These are phyloP conservation scores for Alosa alosa DNA, from an alignment of 2,113 vertebrate species.

Conservation along the genomic window DNA sequence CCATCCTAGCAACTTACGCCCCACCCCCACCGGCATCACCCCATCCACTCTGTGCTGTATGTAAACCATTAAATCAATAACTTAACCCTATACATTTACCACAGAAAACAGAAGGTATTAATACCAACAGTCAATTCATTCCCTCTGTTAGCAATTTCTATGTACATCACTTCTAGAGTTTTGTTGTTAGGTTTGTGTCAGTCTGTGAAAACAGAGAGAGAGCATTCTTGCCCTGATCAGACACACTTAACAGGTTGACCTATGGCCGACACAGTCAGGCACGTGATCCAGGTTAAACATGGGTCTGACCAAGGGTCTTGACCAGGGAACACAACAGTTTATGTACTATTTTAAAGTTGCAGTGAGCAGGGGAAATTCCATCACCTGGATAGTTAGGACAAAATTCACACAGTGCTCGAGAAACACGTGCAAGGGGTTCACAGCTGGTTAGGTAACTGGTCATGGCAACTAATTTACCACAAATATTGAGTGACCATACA, in stretches of 20 bases:
- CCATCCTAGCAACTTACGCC: background rate
- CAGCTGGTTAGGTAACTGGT: background rate
- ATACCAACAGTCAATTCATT: background rate
- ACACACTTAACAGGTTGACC: background rate
- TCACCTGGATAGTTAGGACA: too few species aligned
- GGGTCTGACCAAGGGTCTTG: background rate
- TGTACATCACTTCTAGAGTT: background rate
- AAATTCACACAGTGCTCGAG: background rate
- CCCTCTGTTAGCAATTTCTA: background rate
- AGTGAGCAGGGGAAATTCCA: too few species aligned
- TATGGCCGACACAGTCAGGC: background rate
- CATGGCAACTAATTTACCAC: background rate
- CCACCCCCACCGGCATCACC: background rate
- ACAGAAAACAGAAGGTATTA: background rate
- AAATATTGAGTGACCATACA: background rate
- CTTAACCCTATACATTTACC: background rate
- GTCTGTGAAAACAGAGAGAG: background rate
- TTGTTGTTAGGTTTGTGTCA: background rate
- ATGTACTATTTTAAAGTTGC: too few species aligned
- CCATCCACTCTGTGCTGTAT: background rate
- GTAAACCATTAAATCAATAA: background rate
- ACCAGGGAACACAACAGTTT: background rate
- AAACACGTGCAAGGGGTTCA: background rate
- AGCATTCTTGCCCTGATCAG: background rate
- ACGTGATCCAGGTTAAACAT: too few species aligned